Evolutionary conservation across 2,113 vertebrate genomes (phyloP).

Genomic region (Calidris pugnax): DNA sequence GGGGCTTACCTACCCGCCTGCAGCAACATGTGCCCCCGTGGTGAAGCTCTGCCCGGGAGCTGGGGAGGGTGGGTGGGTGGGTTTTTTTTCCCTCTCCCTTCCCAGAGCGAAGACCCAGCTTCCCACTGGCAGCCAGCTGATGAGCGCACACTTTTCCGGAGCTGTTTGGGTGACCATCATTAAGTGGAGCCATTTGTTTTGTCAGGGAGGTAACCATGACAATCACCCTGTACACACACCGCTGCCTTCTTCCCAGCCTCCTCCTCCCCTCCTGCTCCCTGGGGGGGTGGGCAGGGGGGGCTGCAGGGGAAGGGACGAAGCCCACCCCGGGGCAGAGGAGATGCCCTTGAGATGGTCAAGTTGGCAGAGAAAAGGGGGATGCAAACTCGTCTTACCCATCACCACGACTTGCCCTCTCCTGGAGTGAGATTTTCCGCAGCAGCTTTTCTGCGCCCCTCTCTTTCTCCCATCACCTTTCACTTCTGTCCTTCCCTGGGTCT

Average conservation of each 20-base stretch:
- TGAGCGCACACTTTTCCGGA: constrained; percentile 55
- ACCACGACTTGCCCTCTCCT: background rate
- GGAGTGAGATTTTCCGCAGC: background rate
- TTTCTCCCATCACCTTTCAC: background rate
- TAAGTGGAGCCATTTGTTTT: constrained; percentile 82
- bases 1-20: constrained; percentile 29
- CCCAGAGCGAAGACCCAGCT: background rate
- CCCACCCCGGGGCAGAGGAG: background rate
- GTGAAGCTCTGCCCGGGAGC: background rate
- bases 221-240: constrained; percentile 74
- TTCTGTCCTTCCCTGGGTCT: background rate
- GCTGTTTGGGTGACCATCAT: constrained; percentile 75
- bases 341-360: background rate
- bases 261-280: background rate
- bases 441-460: background rate
- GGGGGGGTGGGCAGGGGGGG: too few species aligned
- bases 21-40: constrained; percentile 43
- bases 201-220: constrained; percentile 89
- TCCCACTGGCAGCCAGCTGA: background rate
- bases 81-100: background rate
- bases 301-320: background rate
- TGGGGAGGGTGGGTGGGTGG: background rate
- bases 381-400: background rate
- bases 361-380: background rate
- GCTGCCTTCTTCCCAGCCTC: background rate